phyloP scores from a whole-genome alignment of 2,888 invertebrate genomes.

The Druceiella hillmani region DNA sequence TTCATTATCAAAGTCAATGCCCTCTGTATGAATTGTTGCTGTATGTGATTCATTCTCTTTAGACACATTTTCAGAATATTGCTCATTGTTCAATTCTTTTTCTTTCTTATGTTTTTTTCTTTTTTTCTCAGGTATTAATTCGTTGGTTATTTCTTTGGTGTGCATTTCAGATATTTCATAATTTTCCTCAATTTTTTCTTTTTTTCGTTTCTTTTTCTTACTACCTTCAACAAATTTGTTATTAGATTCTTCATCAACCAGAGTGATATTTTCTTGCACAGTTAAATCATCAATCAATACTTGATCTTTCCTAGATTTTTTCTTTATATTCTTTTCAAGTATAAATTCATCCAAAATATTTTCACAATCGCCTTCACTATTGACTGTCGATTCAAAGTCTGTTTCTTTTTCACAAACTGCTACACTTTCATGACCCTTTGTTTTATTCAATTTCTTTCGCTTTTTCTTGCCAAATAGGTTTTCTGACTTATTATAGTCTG shows the following conservation, averaged over 20 bases:
- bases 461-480: constrained; percentile 5
- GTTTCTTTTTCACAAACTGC: not conserved
- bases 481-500: too few species aligned
- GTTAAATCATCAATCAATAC: too few species aligned
- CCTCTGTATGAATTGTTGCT: not conserved
- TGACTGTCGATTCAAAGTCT: too few species aligned
- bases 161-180: constrained; percentile 1
- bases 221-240: too few species aligned
- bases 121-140: constrained; percentile 16
- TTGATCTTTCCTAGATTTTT: too few species aligned
- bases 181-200: constrained; percentile 2
- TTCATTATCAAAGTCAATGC: too few species aligned
- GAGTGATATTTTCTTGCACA: too few species aligned
- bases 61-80: too few species aligned
- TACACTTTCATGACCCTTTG: constrained; percentile 3
- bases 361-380: constrained; percentile 18
- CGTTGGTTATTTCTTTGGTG: constrained; percentile 22
- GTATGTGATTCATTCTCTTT: constrained; percentile 5
- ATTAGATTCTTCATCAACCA: constrained; percentile 21
- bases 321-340: constrained; percentile 15
- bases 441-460: constrained; percentile 8
- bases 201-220: constrained; percentile 19
- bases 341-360: constrained; percentile 11
- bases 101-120: constrained; percentile 17
- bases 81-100: constrained; percentile 15